These are phyloP conservation scores for Ophiothrix spiculata DNA, from an alignment of 35 echinoderm and acorn worm species.

Conservation along the genomic window DNA sequence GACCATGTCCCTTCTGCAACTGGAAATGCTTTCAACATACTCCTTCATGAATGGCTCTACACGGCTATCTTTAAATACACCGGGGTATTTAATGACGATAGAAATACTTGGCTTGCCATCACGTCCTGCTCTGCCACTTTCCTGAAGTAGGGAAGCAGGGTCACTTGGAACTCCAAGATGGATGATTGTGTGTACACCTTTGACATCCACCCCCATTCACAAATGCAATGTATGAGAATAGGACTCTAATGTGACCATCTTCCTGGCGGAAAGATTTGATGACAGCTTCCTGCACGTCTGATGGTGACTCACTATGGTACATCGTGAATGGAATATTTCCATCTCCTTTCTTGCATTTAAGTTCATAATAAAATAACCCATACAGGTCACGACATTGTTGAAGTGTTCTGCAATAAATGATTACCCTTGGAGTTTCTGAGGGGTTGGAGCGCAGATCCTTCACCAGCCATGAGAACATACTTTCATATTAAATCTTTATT, in stretches of 20 bases:
- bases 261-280: slow-evolving; percentile 21
- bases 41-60: too few species aligned
- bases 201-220: slow-evolving; percentile 44
- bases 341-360: background rate
- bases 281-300: slow-evolving; percentile 25
- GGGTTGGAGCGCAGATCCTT: background rate
- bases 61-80: background rate
- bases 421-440: background rate
- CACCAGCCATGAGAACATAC: background rate
- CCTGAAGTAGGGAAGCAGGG: slow-evolving; percentile 40
- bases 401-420: background rate
- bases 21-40: background rate
- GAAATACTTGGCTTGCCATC: slow-evolving; percentile 33
- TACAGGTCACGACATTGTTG: background rate
- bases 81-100: slow-evolving; percentile 18
- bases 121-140: slow-evolving; percentile 49
- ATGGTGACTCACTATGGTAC: slow-evolving; percentile 20
- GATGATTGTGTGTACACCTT: too few species aligned
- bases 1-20: background rate
- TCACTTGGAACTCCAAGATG: too few species aligned
- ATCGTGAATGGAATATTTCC: background rate
- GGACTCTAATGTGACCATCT: slow-evolving; percentile 25
- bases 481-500: background rate
- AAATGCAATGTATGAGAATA: slow-evolving; percentile 57
- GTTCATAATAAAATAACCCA: background rate